Conservation (phyloP, 2,797 vertebrate species). For the Podargus strigoides region DNA sequence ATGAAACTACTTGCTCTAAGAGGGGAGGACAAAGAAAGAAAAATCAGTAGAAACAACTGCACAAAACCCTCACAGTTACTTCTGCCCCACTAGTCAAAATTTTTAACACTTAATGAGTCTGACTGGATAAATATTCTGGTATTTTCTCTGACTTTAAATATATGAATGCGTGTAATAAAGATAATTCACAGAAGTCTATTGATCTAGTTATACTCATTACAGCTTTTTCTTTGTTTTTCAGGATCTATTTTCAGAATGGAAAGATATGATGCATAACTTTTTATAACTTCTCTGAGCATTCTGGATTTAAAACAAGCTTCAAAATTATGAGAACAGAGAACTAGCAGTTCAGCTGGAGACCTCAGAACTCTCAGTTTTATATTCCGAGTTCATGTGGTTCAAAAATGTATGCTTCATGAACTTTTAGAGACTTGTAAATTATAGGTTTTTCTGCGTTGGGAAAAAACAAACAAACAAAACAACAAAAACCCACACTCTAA, state of each 20-base stretch:
- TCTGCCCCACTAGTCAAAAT: background rate
- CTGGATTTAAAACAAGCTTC: background rate
- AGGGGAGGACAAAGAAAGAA: background rate
- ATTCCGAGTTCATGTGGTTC: background rate
- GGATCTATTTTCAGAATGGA: background rate
- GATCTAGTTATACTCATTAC: background rate
- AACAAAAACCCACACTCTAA: too few species aligned
- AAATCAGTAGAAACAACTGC: background rate
- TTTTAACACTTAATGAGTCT: background rate
- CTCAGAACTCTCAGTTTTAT: background rate
- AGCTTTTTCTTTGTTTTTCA: background rate
- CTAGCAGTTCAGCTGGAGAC: background rate
- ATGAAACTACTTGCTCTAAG: background rate
- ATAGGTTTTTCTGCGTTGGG: background rate
- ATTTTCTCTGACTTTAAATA: background rate
- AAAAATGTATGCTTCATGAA: background rate
- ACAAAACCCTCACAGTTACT: background rate
- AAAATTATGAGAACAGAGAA: background rate
- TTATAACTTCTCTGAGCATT: background rate
- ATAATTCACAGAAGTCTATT: background rate
- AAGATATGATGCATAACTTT: background rate
- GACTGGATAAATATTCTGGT: background rate
- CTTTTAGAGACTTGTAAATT: background rate
- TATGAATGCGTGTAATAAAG: background rate
- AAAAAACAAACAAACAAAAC: too few species aligned